phyloP scores from a whole-genome alignment of 2,888 invertebrate genomes.

The Eupithecia centaureata region DNA sequence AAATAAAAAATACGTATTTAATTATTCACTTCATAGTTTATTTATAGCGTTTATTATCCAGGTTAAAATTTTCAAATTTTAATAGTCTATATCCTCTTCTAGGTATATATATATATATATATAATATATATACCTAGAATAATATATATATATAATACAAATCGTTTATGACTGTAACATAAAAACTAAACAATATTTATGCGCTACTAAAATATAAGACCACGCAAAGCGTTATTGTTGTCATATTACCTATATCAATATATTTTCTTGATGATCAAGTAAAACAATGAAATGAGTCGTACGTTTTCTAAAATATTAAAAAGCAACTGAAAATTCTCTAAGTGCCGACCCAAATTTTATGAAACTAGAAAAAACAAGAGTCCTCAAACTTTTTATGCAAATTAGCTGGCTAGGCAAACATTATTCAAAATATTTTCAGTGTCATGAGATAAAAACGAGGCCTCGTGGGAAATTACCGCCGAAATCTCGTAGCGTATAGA shows the following conservation, averaged over 20 bases:
- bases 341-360: neutral
- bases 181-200: neutral
- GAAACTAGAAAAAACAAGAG: neutral
- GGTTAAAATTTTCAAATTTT: too few species aligned
- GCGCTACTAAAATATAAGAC: neutral
- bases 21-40: too few species aligned
- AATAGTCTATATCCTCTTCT: too few species aligned
- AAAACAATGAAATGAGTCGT: neutral
- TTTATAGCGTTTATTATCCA: too few species aligned
- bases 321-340: neutral
- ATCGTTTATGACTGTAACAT: too few species aligned
- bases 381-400: constrained; percentile 16
- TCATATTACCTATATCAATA: neutral
- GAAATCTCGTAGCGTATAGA: constrained; percentile 78
- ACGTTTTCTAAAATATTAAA: neutral
- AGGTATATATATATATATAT: too few species aligned
- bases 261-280: neutral
- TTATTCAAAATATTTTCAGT: constrained; percentile 73
- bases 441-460: constrained; percentile 74
- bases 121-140: too few species aligned
- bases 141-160: too few species aligned
- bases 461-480: constrained; percentile 81
- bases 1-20: too few species aligned
- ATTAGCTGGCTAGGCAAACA: constrained; percentile 37
- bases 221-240: neutral